Percentiles rank a stretch among this genome's conserved stretches.
phyloP scores from a whole-genome alignment of 2,797 vertebrate genomes.

The Diplodus puntazzo region DNA sequence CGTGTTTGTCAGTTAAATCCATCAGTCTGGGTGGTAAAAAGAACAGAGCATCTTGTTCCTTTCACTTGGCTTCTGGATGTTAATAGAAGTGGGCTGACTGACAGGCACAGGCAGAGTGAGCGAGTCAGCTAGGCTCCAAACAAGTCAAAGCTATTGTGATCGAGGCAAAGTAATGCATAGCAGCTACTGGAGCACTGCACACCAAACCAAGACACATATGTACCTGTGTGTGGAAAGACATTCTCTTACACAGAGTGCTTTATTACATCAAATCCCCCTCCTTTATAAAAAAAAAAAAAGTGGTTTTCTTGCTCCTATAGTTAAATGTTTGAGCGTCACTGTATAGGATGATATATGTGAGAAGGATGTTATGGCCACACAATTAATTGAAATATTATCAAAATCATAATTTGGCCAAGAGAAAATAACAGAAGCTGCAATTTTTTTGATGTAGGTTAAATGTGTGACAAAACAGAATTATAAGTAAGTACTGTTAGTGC shows the following conservation, averaged over 20 bases:
- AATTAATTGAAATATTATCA: too few relatives aligned
- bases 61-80: constrained; percentile 57
- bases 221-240: neutral
- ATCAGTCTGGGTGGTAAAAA: constrained; percentile 35
- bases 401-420: too few relatives aligned
- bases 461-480: too few relatives aligned
- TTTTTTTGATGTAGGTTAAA: too few relatives aligned
- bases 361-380: too few relatives aligned
- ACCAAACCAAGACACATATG: constrained; percentile 13
- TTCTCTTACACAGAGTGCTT: neutral
- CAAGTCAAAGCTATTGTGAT: constrained; percentile 63
- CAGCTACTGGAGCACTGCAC: constrained; percentile 7
- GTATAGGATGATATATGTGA: too few relatives aligned
- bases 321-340: too few relatives aligned
- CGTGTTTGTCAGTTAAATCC: constrained; percentile 33
- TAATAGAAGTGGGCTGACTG: constrained; percentile 69
- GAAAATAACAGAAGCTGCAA: too few relatives aligned
- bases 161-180: constrained; percentile 36
- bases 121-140: constrained; percentile 65
- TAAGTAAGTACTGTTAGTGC: too few relatives aligned
- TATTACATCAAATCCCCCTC: neutral
- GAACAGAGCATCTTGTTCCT: constrained; percentile 61
- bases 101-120: constrained; percentile 54
- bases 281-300: too few relatives aligned
- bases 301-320: too few relatives aligned